phyloP scores from a whole-genome alignment of 64 coral and sea anemone species.

The Dendronephthya gigantea region DNA sequence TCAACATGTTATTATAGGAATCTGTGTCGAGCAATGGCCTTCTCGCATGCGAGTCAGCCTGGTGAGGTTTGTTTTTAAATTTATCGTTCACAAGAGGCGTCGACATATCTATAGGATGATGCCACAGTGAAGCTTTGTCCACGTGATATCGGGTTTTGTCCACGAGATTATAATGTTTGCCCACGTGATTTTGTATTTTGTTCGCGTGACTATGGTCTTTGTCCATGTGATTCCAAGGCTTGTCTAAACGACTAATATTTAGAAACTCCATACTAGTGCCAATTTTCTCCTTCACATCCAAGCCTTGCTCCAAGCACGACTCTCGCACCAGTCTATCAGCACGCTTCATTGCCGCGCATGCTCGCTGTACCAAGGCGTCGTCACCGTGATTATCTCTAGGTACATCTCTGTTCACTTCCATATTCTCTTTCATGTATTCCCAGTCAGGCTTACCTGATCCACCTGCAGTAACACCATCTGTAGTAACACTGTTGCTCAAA shows the following conservation, averaged over 20 bases:
- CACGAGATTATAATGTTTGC: not conserved
- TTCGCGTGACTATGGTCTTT: not conserved
- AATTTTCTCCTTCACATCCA: not conserved
- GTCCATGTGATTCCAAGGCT: not conserved
- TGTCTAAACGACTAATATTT: not conserved
- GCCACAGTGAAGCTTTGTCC: not conserved
- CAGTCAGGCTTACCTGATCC: not conserved
- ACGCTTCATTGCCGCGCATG: not conserved
- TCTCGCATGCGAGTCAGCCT: too few relatives aligned
- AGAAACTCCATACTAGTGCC: not conserved
- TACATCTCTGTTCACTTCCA: not conserved
- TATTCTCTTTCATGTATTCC: not conserved
- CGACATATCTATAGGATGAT: not conserved
- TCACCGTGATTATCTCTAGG: not conserved
- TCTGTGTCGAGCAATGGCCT: not conserved
- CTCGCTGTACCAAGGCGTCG: not conserved
- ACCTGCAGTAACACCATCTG: not conserved
- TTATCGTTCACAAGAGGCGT: not conserved
- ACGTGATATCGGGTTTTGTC: not conserved
- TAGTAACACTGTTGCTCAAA: not conserved
- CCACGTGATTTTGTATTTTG: not conserved
- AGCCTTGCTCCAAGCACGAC: not conserved
- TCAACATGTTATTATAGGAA: not conserved
- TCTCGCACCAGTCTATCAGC: conserved; percentile 9
- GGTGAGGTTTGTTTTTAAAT: not conserved